A percentile compares a stretch with the other conserved stretches of the same genome.
Conservation (phyloP, 2,888 invertebrate genomes). For the Protonemura montana region DNA sequence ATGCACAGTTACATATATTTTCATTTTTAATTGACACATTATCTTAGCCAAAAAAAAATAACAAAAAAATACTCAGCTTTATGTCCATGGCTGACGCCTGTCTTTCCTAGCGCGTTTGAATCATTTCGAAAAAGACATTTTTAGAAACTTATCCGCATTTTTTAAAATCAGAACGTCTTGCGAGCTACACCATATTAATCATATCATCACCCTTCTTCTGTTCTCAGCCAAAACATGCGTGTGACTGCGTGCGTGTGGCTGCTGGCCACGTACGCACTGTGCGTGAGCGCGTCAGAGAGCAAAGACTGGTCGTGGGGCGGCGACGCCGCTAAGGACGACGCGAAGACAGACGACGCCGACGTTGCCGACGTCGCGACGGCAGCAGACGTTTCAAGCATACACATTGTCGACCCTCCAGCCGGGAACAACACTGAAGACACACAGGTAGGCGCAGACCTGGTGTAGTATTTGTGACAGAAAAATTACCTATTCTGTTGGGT, state of each 20-base stretch:
- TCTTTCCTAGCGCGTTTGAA: too few relatives aligned
- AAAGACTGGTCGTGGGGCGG: constrained; percentile 38
- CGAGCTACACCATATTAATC: too few relatives aligned
- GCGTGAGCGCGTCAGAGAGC: background rate
- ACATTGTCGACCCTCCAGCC: background rate
- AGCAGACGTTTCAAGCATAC: background rate
- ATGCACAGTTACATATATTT: too few relatives aligned
- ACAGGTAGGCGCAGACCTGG: background rate
- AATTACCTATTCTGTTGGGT: too few relatives aligned
- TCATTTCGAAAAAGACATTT: too few relatives aligned
- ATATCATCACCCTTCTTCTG: background rate
- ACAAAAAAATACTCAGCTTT: too few relatives aligned
- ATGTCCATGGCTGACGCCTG: too few relatives aligned
- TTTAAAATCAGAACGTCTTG: too few relatives aligned
- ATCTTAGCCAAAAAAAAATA: too few relatives aligned
- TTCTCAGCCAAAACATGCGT: background rate
- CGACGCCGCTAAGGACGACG: background rate
- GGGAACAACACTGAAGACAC: background rate
- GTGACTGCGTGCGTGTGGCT: background rate
- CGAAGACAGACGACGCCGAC: background rate
- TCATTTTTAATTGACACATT: too few relatives aligned
- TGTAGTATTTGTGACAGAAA: too few relatives aligned
- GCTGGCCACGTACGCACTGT: background rate
- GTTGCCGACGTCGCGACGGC: constrained; percentile 13
- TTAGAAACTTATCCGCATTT: too few relatives aligned